Evolutionary conservation across 2,888 invertebrate genomes (phyloP), one percentile per base, ranked within the genome.

Genomic region (Punctoribates punctum): DNA sequence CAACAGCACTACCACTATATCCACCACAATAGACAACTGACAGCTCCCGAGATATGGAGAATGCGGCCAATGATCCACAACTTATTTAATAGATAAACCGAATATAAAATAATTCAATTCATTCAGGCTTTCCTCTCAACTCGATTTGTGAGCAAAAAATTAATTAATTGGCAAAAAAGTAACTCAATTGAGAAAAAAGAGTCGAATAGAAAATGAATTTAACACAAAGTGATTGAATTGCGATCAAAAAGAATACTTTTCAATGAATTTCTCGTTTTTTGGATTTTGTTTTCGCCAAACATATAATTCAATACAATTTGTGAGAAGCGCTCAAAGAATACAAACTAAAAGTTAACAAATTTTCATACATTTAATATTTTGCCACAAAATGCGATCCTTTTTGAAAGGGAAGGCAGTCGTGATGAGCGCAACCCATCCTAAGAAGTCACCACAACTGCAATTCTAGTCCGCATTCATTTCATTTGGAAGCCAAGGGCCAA

Each of bases 401-500:
- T 27, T 20, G 27, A 60, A 25, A 60, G 51, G 20, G 51, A 51
- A 25, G 27, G 25, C n/a, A 34, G 20, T 65, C 65, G 65, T 65
- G 65, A 65, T 65, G 34, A 65, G 15, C n/a, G 15, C 65, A 65
- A 65, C 65, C 65, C 65, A 65, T 34, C 38, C 29, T 34, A 65
- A 65, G 65, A 65, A 65, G 65, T 65, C 15, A 65, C 65, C 38
- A 60, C 57, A 62, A 62, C 27, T 27, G 15, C 65, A 65, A 65
- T 27, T 9, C 38, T 34, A n/a, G 15, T 65, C n/a, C 34, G 60
- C 15, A 38, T 65, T 29, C 65, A 65, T 65, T 65, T 34, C 65
- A 65, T 65, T 65, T 65, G 65, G 65, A 65, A 65, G 65, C 65
- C 34, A 15, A 34, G 65, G 62, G 29, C n/a, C 65, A 65, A 34